Conservation (phyloP, 2,888 invertebrate species). For the Nephrotoma appendiculata region DNA sequence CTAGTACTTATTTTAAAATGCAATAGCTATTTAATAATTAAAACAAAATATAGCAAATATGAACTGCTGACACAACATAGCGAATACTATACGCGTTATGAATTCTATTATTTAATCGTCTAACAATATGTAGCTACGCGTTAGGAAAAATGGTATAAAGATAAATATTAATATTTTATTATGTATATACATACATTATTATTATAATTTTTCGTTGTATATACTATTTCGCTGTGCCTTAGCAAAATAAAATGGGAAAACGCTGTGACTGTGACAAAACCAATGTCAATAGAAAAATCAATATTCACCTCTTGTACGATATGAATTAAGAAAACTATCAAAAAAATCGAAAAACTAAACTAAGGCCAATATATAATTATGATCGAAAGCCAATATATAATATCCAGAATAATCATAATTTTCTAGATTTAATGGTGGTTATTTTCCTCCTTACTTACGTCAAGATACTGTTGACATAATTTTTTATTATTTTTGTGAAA, state of each 20-base stretch:
- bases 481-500: background rate
- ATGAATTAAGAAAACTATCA: background rate
- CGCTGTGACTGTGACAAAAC: background rate
- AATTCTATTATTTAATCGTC: background rate
- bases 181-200: too few species aligned
- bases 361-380: background rate
- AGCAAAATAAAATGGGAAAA: background rate
- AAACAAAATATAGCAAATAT: background rate
- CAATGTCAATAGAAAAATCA: background rate
- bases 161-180: too few species aligned
- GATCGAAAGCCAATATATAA: background rate
- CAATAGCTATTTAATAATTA: background rate
- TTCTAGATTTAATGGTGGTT: background rate
- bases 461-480: background rate
- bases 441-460: background rate
- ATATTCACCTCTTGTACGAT: background rate
- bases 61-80: background rate
- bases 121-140: background rate
- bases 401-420: background rate
- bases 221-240: too few species aligned
- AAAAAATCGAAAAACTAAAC: background rate
- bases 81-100: background rate
- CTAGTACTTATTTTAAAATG: background rate
- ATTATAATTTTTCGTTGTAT: too few species aligned
- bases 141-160: too few species aligned